Percentiles rank a stretch among this genome's conserved stretches.
Evolutionary conservation across 2,888 invertebrate genomes (phyloP).

Genomic region (Agrotis ipsilon): DNA sequence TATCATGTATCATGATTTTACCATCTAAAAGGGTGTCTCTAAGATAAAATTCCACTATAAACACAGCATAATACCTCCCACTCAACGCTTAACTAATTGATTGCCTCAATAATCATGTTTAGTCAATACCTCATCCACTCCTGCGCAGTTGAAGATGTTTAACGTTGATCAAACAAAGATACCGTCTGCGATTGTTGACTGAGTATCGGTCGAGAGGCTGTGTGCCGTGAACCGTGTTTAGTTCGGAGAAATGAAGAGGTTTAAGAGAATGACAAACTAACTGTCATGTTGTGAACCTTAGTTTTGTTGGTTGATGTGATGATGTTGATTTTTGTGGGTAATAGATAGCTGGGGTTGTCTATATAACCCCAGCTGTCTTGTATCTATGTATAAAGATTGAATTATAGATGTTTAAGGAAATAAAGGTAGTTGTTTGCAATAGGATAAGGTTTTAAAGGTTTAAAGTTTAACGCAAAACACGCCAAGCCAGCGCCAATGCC

Average conservation of each 20-base stretch:
- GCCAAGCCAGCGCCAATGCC: too few relatives aligned
- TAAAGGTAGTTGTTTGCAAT: too few relatives aligned
- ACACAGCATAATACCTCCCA: constrained; percentile 11
- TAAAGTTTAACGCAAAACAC: too few relatives aligned
- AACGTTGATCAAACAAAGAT: constrained; percentile 68
- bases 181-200: constrained; percentile 69
- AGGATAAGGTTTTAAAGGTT: too few relatives aligned
- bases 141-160: constrained; percentile 61
- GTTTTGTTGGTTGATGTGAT: constrained; percentile 30
- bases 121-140: constrained; percentile 56
- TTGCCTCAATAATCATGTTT: constrained; percentile 52
- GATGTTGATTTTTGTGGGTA: constrained; percentile 26
- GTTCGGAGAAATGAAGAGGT: constrained; percentile 62
- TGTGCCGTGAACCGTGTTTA: constrained; percentile 60
- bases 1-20: too few relatives aligned
- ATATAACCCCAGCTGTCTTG: too few relatives aligned
- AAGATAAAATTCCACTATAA: not conserved
- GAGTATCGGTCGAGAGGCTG: constrained; percentile 64
- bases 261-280: constrained; percentile 64
- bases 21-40: too few relatives aligned
- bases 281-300: constrained; percentile 39
- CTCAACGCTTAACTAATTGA: constrained; percentile 42
- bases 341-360: not conserved
- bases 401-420: too few relatives aligned
- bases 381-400: too few relatives aligned